These are phyloP conservation scores for Drosophila bocqueti DNA, from an alignment of 1,140 invertebrate genomes.

Conservation along the genomic window DNA sequence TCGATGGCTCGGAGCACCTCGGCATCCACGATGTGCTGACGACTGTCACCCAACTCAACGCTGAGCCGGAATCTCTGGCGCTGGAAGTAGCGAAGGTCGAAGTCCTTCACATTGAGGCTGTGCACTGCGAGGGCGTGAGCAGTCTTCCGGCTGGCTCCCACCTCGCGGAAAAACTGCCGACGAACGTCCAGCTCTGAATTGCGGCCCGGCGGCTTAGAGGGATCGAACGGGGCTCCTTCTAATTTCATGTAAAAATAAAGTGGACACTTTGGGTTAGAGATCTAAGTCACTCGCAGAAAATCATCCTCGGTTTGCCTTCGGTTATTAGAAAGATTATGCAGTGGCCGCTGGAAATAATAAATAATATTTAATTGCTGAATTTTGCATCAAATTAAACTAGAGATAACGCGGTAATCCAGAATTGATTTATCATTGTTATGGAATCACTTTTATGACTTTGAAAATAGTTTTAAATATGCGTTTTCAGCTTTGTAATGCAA, in stretches of 20 bases:
- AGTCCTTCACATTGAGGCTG: slow-evolving; percentile 34
- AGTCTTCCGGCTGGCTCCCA: slow-evolving; percentile 46
- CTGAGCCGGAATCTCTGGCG: slow-evolving; percentile 33
- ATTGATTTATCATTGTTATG: background rate
- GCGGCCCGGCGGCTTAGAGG: background rate
- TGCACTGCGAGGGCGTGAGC: slow-evolving; percentile 46
- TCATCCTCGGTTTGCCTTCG: background rate
- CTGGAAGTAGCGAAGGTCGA: slow-evolving; percentile 50
- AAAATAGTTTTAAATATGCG: background rate
- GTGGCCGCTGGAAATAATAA: background rate
- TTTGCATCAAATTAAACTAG: background rate
- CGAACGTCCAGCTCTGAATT: slow-evolving; percentile 41
- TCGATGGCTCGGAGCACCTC: slow-evolving; percentile 34
- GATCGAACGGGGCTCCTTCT: background rate
- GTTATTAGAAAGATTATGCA: background rate
- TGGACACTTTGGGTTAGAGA: slow-evolving; percentile 27
- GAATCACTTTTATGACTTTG: background rate
- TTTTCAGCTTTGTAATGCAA: background rate
- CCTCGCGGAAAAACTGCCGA: slow-evolving; percentile 36
- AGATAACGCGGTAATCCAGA: background rate
- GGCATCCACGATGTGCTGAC: slow-evolving; percentile 33
- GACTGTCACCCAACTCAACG: slow-evolving; percentile 43
- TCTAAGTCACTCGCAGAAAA: background rate
- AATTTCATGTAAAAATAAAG: slow-evolving; percentile 43
- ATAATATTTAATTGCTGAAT: background rate